These are phyloP conservation scores for Harpalus rufipes DNA, from an alignment of 2,888 invertebrate species.

Conservation along the genomic window DNA sequence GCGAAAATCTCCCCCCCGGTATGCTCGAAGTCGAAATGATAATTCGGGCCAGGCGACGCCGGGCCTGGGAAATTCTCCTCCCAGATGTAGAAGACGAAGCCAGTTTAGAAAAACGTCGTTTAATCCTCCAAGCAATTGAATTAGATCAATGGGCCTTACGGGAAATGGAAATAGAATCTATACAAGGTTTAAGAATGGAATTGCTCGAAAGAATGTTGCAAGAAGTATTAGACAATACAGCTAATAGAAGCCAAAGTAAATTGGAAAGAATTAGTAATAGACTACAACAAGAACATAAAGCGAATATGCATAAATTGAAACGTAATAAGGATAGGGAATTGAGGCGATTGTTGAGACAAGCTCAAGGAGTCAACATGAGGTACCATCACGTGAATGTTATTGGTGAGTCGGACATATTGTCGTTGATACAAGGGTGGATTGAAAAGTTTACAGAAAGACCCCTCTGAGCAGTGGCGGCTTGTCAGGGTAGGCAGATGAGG, in stretches of 20 bases:
- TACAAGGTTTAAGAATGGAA: conserved; percentile 84
- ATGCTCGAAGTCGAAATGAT: conserved; percentile 82
- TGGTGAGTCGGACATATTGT: conserved; percentile 69
- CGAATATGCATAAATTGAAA: conserved; percentile 80
- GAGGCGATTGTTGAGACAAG: conserved; percentile 77
- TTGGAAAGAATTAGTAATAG: conserved; percentile 78
- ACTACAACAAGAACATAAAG: conserved; percentile 80
- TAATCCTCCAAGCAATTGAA: conserved; percentile 89
- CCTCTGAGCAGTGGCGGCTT: too few relatives aligned
- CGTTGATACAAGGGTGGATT: too few relatives aligned
- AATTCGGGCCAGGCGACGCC: conserved; percentile 84
- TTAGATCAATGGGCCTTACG: conserved; percentile 90
- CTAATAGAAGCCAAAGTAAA: conserved; percentile 77
- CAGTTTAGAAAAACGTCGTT: conserved; percentile 81
- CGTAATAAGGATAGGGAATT: conserved; percentile 78
- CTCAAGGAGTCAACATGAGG: conserved; percentile 74
- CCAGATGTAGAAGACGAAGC: conserved; percentile 78
- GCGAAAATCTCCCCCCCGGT: conserved; percentile 80
- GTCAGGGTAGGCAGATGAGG: too few relatives aligned
- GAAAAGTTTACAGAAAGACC: too few relatives aligned
- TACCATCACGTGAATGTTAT: conserved; percentile 77
- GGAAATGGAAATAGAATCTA: conserved; percentile 87
- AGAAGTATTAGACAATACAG: conserved; percentile 78
- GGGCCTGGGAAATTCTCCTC: conserved; percentile 82
- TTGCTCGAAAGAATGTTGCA: conserved; percentile 83